Conservation (phyloP, 2,888 invertebrate species). For the Apantesis nais region DNA sequence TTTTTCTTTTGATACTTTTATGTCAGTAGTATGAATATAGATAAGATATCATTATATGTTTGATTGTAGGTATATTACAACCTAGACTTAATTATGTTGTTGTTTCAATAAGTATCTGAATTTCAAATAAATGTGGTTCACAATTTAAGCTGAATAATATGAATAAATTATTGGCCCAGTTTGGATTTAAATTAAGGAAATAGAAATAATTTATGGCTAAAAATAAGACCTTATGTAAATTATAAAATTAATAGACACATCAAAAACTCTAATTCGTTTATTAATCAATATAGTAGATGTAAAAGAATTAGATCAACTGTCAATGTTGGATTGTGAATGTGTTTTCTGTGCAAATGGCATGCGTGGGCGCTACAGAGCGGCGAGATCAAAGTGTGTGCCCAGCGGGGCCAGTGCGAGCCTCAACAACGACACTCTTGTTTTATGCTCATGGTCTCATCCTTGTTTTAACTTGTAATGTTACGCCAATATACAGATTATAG, state of each 20-base stretch:
- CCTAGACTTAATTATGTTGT: background rate
- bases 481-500: slow-evolving; percentile 29
- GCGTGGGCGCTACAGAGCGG: slow-evolving; percentile 63
- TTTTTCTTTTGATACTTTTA: no score
- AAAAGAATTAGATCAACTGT: slow-evolving; percentile 41
- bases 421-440: slow-evolving; percentile 45
- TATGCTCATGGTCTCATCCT: slow-evolving; percentile 25
- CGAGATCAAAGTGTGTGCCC: slow-evolving; percentile 54
- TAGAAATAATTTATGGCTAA: slow-evolving; percentile 17
- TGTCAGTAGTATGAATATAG: no score
- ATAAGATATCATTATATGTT: no score
- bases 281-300: slow-evolving; percentile 45
- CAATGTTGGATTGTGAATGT: slow-evolving; percentile 55
- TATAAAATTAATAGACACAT: slow-evolving; percentile 28
- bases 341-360: slow-evolving; percentile 63
- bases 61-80: no score
- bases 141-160: slow-evolving; percentile 10
- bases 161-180: slow-evolving; percentile 25
- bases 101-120: background rate
- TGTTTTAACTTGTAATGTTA: slow-evolving; percentile 34
- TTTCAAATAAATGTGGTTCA: background rate
- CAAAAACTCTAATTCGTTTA: slow-evolving; percentile 29
- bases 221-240: slow-evolving; percentile 33
- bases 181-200: slow-evolving; percentile 29
- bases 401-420: slow-evolving; percentile 51